Base-by-base conservation (phyloP, 2,888 invertebrate species). In the Zygogramma bicolorata region DNA sequence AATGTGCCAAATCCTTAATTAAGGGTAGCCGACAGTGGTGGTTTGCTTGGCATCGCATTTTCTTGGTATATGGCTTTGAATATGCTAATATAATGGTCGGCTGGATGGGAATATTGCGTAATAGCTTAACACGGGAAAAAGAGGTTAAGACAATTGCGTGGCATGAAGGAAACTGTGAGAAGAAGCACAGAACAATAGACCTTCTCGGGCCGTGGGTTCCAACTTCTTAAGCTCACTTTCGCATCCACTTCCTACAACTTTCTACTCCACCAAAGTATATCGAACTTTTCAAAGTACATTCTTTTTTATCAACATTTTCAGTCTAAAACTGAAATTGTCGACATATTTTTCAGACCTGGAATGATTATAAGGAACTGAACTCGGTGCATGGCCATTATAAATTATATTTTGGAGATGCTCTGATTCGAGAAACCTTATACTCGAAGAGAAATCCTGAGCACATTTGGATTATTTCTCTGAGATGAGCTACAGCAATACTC, bases 11-110 rank as follows among this genome's bases (percentile, higher is more conserved):
- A 81, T 80, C 81, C 82, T 83, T 84, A 84, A 85, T 85, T 84
- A 84, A 85, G 81, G 83, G 82, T 83, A 82, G 46, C 81, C 81
- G 78, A 79, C 73, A 77, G 76, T 74, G 75, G 72, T 71, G 79
- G 80, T 80, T 81, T 79, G 79, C 70, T 67, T 42, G 63, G 68
- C 60, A 80, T 80, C 80, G 78, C 79, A 81, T 78, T 81, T 81
- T 79, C 77, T 79, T 83, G 80, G 82, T 84, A 81, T 84, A 85
- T 85, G 83, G 82, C 82, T 79, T 76, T 82, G 81, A 84, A 85
- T 85, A 85, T 85, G 85, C 85, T 85, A 86, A 85, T 85, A 83
- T 85, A 82, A 85, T 84, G 82, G 84, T 81, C 80, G 78, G 79
- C 80, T 80, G 78, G 84, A 83, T 81, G 84, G 78, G 84, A 83